These are phyloP conservation scores for Dryobotodes eremita DNA, from an alignment of 2,888 invertebrate genomes.

Conservation along the genomic window DNA sequence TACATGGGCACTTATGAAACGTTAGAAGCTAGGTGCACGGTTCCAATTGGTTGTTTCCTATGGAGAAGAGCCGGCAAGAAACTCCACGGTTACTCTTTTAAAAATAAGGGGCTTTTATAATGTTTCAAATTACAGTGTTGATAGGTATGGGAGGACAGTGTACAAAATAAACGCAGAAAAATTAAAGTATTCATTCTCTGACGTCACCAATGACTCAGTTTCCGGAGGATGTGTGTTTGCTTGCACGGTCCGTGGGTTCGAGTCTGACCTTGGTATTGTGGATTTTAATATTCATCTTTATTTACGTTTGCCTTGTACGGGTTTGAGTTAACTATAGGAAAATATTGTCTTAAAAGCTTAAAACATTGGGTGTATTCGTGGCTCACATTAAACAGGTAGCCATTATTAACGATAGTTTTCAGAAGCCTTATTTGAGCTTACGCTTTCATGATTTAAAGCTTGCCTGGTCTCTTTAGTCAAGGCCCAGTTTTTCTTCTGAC, in stretches of 20 bases:
- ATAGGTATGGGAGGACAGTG: too few relatives aligned
- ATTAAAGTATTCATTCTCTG: constrained; percentile 39
- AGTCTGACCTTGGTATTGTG: constrained; percentile 64
- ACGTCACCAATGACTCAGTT: constrained; percentile 68
- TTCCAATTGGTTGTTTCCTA: too few relatives aligned
- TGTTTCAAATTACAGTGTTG: too few relatives aligned
- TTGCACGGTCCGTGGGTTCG: constrained; percentile 67
- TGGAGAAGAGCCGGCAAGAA: too few relatives aligned
- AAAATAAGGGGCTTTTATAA: too few relatives aligned
- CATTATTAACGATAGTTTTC: neutral
- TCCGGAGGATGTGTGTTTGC: constrained; percentile 67
- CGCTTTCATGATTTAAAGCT: too few relatives aligned
- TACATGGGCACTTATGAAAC: too few relatives aligned
- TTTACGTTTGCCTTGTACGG: constrained; percentile 57
- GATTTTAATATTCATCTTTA: constrained; percentile 61
- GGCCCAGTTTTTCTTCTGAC: too few relatives aligned
- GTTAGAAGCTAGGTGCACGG: too few relatives aligned
- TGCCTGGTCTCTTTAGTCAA: too few relatives aligned
- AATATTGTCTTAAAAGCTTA: constrained; percentile 22
- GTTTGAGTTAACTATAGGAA: constrained; percentile 46
- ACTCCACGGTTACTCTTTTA: too few relatives aligned
- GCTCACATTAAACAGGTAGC: constrained; percentile 18
- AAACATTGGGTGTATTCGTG: constrained; percentile 1
- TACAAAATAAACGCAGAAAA: too few relatives aligned
- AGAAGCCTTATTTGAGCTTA: neutral